Evolutionary conservation across 2,113 vertebrate genomes (phyloP).

Genomic region (Holacanthus passer): DNA sequence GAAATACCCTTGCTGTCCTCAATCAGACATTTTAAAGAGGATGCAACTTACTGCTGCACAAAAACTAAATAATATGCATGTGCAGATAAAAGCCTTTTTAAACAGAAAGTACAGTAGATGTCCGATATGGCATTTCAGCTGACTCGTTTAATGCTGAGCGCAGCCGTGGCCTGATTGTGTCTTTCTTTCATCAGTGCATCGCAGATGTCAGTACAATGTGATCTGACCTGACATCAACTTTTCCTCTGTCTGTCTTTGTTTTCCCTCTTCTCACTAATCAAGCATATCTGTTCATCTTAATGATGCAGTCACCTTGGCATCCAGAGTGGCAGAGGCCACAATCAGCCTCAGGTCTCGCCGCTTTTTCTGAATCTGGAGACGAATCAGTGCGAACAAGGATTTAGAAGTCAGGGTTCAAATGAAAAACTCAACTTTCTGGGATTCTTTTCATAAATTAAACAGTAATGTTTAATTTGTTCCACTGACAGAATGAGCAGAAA

Average conservation of each 20-base stretch:
- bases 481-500: neutral
- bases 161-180: conserved; percentile 59
- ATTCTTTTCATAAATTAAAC: neutral
- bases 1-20: neutral
- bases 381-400: neutral
- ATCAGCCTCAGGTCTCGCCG: conserved; percentile 94
- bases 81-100: conserved; percentile 39
- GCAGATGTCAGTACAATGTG: conserved; percentile 57
- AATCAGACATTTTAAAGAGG: conserved; percentile 18
- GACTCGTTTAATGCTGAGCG: conserved; percentile 31
- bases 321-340: conserved; percentile 97
- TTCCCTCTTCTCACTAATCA: conserved; percentile 33
- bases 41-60: neutral
- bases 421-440: neutral
- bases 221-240: conserved; percentile 56
- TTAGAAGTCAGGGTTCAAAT: neutral
- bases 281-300: conserved; percentile 70
- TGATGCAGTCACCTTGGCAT: conserved; percentile 91
- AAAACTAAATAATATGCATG: conserved; percentile 16
- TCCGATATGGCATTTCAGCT: conserved; percentile 63
- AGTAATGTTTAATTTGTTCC: neutral
- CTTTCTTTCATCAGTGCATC: conserved; percentile 56
- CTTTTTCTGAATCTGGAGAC: conserved; percentile 94
- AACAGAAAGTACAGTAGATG: conserved; percentile 30
- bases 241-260: conserved; percentile 37